Percentiles rank a stretch among this genome's conserved stretches.
These are phyloP conservation scores for Asteroscopus sphinx DNA, from an alignment of 2,888 invertebrate genomes.

Conservation along the genomic window DNA sequence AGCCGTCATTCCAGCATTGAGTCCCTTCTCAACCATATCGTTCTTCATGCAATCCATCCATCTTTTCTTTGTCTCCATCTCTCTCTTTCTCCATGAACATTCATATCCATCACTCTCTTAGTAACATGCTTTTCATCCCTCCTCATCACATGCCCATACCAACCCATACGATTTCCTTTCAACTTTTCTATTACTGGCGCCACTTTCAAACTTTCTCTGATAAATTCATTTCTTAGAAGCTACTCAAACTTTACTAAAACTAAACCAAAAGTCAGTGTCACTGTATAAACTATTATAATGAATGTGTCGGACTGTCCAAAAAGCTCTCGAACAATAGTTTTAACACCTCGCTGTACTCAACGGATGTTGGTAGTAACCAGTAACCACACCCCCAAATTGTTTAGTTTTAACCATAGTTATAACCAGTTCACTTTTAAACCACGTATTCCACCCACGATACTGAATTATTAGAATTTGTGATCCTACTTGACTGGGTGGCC, in stretches of 20 bases:
- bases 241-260: neutral
- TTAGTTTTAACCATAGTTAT: slow-evolving; percentile 48
- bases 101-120: too few species aligned
- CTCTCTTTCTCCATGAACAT: too few species aligned
- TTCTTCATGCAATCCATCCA: too few species aligned
- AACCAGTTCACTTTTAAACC: slow-evolving; percentile 67
- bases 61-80: too few species aligned
- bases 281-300: slow-evolving; percentile 58
- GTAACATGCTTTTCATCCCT: too few species aligned
- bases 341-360: slow-evolving; percentile 78
- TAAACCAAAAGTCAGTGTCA: slow-evolving; percentile 4
- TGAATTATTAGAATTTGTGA: slow-evolving; percentile 80
- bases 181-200: too few species aligned
- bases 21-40: too few species aligned
- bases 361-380: slow-evolving; percentile 74
- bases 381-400: slow-evolving; percentile 77
- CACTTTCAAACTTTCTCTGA: too few species aligned
- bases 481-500: slow-evolving; percentile 58
- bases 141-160: neutral
- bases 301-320: slow-evolving; percentile 65
- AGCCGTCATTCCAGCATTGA: too few species aligned
- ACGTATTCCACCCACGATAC: slow-evolving; percentile 75
- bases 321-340: slow-evolving; percentile 76
- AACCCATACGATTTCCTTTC: too few species aligned
- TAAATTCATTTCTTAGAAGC: neutral